Evolutionary conservation across 2,113 vertebrate genomes (phyloP), one percentile per base, ranked within the genome.

Genomic region (Tamias sibiricus): DNA sequence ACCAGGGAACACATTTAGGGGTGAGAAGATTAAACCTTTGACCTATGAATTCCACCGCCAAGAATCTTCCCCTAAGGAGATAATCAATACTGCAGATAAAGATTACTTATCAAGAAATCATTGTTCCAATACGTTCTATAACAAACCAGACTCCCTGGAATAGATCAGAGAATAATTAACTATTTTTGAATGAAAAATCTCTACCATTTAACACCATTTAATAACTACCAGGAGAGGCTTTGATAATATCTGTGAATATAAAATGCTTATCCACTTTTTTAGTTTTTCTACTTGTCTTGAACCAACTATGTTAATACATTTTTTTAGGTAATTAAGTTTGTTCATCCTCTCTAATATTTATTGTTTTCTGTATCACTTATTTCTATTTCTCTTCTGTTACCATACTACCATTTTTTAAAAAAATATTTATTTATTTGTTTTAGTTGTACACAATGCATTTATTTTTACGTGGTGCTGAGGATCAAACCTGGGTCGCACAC

Each of bases 151-250:
- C 20, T 88, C 68, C 20, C 10, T 11, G 75, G n/a, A 11, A 88
- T 47, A 84, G 44, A 88, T 26, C 54, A 77, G 49, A 86, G 19
- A 86, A 57, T 85, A 96, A 83, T 71, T 77, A 88, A 54, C 32
- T 24, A 62, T 22, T 66, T 91, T 76, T 96, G 42, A 66, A 22
- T 40, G 42, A 94, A 77, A 19, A 49, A 83, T 19, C 4, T 64
- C 30, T 77, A 54, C 13, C 42, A 77, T 4, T 12, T 76, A 76
- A 92, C 1, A 69, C 69, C 69, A 77, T 59, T 9, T 44, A 83
- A 82, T 44, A 82, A 44, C 10, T 94, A 32, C 14, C 14, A 28
- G 32, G 40, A 3, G 28, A 69, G 28, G 47, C 40, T 75, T 64
- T 28, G 68, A 54, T 52, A 62, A 59, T 47, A 35, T 37, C 76